These are phyloP conservation scores for Podilymbus podiceps DNA, from an alignment of 2,113 vertebrate species.

Conservation along the genomic window DNA sequence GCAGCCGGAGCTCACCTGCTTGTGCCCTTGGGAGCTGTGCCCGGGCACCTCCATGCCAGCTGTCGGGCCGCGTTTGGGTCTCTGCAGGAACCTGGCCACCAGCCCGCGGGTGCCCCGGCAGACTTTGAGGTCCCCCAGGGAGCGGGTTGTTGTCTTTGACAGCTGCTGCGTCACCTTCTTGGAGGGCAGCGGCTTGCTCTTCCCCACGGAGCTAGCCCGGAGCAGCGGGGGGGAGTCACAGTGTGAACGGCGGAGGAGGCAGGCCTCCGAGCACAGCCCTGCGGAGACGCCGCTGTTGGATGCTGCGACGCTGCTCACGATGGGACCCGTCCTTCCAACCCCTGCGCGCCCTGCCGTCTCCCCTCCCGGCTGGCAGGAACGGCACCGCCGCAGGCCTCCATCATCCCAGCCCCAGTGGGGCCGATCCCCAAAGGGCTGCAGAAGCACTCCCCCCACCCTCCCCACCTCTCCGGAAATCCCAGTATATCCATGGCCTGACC, in stretches of 20 bases:
- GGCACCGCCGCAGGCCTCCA: rapidly evolving
- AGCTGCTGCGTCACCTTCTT: conserved; percentile 42
- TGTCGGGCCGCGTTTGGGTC: conserved; percentile 83
- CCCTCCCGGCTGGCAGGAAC: rapidly evolving
- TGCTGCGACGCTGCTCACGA: rapidly evolving
- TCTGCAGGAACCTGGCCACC: conserved; percentile 90
- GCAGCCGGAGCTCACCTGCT: conserved; percentile 66
- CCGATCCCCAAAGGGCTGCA: not conserved
- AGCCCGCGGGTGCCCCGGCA: conserved; percentile 80
- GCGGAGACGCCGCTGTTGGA: rapidly evolving
- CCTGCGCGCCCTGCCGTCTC: not conserved
- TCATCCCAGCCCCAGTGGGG: not conserved
- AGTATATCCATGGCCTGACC: not conserved
- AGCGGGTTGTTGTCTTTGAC: conserved; percentile 76
- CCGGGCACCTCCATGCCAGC: conserved; percentile 70
- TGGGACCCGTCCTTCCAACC: rapidly evolving
- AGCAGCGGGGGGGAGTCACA: conserved; percentile 73
- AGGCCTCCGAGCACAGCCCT: conserved; percentile 85
- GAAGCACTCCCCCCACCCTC: rapidly evolving
- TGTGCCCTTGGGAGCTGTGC: conserved; percentile 75
- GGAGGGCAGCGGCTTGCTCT: conserved; percentile 41
- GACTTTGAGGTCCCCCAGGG: conserved; percentile 91
- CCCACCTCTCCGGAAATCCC: not conserved
- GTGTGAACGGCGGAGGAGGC: conserved; percentile 74
- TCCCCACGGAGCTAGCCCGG: conserved; percentile 56